phyloP scores from a whole-genome alignment of 2,888 invertebrate genomes.

The Rhagonycha fulva region DNA sequence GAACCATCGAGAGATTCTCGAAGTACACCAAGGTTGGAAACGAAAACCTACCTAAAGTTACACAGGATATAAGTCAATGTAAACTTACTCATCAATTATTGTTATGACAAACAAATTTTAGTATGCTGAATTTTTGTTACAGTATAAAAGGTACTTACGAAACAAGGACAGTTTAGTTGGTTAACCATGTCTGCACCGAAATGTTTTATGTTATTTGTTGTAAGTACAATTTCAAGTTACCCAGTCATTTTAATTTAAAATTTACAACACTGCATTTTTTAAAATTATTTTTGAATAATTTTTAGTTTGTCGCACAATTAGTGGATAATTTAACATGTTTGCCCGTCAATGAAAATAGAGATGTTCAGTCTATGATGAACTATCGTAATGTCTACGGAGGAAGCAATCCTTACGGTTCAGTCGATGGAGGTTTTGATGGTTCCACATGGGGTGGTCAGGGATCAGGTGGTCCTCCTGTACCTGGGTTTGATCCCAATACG shows the following conservation, averaged over 20 bases:
- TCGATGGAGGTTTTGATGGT: not conserved
- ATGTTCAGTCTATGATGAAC: not conserved
- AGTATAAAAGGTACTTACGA: not conserved
- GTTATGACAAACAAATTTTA: not conserved
- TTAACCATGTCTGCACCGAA: not conserved
- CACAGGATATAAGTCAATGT: not conserved
- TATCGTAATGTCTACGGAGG: not conserved
- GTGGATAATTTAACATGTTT: not conserved
- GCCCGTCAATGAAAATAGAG: not conserved
- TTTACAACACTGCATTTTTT: not conserved
- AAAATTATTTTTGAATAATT: not conserved
- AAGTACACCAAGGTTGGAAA: not conserved
- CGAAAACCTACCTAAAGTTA: not conserved
- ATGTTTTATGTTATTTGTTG: not conserved
- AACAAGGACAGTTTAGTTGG: not conserved
- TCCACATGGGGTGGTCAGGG: not conserved
- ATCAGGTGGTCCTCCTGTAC: not conserved
- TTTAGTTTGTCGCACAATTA: not conserved
- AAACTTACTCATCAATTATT: not conserved
- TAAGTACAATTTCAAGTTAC: not conserved
- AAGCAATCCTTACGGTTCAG: not conserved
- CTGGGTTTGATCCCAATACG: not conserved
- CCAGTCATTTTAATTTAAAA: not conserved
- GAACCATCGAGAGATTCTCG: not conserved
- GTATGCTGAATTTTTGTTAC: not conserved